These are phyloP conservation scores for Xerus inauris DNA, from an alignment of 2,113 vertebrate genomes.

Conservation along the genomic window DNA sequence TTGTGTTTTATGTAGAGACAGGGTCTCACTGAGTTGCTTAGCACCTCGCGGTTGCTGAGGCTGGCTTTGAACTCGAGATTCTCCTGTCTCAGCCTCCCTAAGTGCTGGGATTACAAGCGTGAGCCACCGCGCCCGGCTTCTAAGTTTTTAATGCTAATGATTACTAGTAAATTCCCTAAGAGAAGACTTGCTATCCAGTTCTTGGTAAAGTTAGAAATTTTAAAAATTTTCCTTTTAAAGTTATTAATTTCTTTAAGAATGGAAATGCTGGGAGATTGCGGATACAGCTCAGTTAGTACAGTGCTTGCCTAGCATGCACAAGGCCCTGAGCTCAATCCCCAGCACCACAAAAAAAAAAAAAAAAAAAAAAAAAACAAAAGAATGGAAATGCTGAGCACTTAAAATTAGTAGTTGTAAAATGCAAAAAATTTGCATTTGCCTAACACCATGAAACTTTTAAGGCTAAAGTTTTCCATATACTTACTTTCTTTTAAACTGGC, in stretches of 20 bases:
- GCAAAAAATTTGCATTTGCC: constrained; percentile 50
- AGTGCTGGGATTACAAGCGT: too few relatives aligned
- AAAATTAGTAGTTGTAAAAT: constrained; percentile 54
- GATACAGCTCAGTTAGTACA: too few relatives aligned
- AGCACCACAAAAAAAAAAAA: too few relatives aligned
- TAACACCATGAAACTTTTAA: constrained; percentile 49
- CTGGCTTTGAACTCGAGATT: too few relatives aligned
- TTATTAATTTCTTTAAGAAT: not conserved
- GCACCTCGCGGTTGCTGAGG: too few relatives aligned
- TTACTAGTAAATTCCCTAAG: not conserved
- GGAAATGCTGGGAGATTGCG: constrained; percentile 44
- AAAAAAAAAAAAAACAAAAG: too few relatives aligned
- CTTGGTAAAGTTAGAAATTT: constrained; percentile 30
- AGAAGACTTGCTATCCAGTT: not conserved
- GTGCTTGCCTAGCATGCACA: too few relatives aligned
- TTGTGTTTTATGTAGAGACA: too few relatives aligned
- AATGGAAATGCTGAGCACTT: constrained; percentile 53
- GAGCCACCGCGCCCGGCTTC: too few relatives aligned
- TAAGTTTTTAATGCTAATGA: not conserved
- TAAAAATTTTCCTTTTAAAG: constrained; percentile 16
- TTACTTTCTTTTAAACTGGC: constrained; percentile 50
- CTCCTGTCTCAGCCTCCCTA: too few relatives aligned
- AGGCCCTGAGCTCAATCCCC: too few relatives aligned
- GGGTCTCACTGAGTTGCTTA: too few relatives aligned
- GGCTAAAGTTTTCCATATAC: constrained; percentile 35